Evolutionary conservation across 1,140 invertebrate genomes (phyloP), one percentile per base, ranked within the genome.

Genomic region (Nylanderia fulva): DNA sequence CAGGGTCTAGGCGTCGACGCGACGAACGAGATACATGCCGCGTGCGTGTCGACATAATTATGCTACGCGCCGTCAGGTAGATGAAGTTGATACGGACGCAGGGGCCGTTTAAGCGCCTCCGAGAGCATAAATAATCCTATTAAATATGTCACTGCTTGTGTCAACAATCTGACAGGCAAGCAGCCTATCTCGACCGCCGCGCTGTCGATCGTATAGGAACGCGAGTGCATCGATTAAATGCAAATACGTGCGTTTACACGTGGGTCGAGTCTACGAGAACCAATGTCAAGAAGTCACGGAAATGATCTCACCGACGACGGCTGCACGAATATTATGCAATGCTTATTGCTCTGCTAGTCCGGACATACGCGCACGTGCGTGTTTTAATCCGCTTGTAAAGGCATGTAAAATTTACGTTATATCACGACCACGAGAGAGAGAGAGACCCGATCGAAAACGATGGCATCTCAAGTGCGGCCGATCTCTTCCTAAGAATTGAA

Each of bases 101-200:
- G 85, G 69, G 86, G 82, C 89, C 85, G 86, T 92, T 93, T 90
- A 92, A 92, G 90, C 92, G 87, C 90, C 89, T 93, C 91, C 88
- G 71, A 86, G 84, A 85, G 91, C 91, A 93, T 93, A 92, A 93
- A 94, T 94, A 93, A 94, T 93, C 93, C 92, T 91, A 93, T 94
- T 94, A 93, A 93, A 92, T 89, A 90, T 93, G 92, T 93, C 92
- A 92, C 89, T 91, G 89, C 74, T 79, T 90, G 84, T 92, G 92
- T 93, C 92, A 93, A 93, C 92, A 93, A 93, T 93, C 92, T 89
- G 90, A 92, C 91, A 91, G 90, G 92, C 90, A 87, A 33, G 63
- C 29, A 52, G 69, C 33, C 72, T 86, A 63, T 68, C 76, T 79
- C 52, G 75, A 27, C 66, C 75, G 83, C 18, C 29, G 63, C 21